phyloP scores from a whole-genome alignment of 2,888 invertebrate genomes.

The Syrista parreyssii region DNA sequence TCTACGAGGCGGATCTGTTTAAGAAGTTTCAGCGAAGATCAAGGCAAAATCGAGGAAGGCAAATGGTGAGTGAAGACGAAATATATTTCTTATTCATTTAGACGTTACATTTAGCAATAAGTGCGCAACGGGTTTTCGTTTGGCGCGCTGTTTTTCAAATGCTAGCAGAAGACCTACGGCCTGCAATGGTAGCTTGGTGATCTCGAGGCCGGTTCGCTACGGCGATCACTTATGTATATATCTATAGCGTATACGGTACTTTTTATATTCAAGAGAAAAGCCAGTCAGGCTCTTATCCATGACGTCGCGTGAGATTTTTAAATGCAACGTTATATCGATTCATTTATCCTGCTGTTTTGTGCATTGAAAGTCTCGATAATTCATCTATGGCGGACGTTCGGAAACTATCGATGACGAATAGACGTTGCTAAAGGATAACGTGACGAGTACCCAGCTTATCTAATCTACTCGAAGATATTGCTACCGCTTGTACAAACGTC shows the following conservation, averaged over 20 bases:
- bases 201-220: background rate
- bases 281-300: background rate
- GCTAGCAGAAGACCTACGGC: conserved; percentile 35
- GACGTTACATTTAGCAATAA: background rate
- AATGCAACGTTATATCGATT: background rate
- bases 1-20: conserved; percentile 30
- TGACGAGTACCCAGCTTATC: background rate
- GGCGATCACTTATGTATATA: background rate
- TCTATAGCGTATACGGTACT: background rate
- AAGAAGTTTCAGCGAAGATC: conserved; percentile 27
- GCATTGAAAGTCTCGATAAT: background rate
- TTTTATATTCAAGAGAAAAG: background rate
- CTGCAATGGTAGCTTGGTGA: background rate
- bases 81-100: background rate
- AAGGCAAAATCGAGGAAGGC: conserved; percentile 16
- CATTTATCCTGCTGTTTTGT: background rate
- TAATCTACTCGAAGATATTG: background rate
- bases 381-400: background rate
- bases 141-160: conserved; percentile 53
- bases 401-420: background rate
- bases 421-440: background rate
- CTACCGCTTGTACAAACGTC: background rate
- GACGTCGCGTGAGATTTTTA: background rate
- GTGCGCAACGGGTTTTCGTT: conserved; percentile 31
- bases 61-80: conserved; percentile 47